Conservation (phyloP, 2,113 vertebrate genomes). For the Neofelis nebulosa region DNA sequence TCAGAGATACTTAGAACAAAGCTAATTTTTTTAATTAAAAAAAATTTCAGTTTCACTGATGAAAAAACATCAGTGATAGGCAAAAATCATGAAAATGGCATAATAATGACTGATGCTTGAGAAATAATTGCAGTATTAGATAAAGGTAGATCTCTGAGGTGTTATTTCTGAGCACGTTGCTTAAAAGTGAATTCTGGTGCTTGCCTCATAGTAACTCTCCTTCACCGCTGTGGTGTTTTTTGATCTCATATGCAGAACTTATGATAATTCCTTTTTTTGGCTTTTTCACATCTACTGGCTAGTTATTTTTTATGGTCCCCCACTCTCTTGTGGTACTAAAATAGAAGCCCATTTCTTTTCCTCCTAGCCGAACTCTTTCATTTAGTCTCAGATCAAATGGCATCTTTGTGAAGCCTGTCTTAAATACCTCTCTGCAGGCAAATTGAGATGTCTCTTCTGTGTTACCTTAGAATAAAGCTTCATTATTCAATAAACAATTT, state of each 20-base stretch:
- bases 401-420: background rate
- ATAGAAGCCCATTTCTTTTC: background rate
- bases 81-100: background rate
- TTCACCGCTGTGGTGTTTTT: background rate
- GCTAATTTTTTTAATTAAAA: background rate
- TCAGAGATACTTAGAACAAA: slow-evolving; percentile 23
- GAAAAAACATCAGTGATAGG: background rate
- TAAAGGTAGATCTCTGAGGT: background rate
- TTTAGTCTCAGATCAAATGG: background rate
- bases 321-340: background rate
- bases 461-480: background rate
- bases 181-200: slow-evolving; percentile 16
- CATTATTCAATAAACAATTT: background rate
- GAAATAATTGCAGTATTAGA: background rate
- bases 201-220: background rate
- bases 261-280: background rate
- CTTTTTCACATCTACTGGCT: background rate
- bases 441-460: background rate
- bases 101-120: background rate
- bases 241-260: background rate
- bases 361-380: background rate
- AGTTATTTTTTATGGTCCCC: slow-evolving; percentile 13
- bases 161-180: background rate
- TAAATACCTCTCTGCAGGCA: background rate
- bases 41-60: background rate